These are phyloP conservation scores for Anorthoa munda DNA, from an alignment of 2,888 invertebrate genomes.

Conservation along the genomic window DNA sequence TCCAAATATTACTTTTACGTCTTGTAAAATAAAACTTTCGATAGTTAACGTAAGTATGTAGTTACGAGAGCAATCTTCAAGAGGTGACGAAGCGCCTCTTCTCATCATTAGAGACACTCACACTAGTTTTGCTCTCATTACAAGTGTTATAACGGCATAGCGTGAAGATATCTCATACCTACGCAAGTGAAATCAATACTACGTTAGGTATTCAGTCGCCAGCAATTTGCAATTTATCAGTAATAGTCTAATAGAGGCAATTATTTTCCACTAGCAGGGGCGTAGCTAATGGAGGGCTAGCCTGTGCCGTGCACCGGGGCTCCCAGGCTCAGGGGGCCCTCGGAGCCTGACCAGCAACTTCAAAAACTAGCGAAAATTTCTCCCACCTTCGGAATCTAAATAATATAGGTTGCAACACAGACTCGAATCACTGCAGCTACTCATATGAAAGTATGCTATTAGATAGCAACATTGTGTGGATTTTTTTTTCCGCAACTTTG, in stretches of 20 bases:
- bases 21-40: conserved; percentile 24
- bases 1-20: background rate
- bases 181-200: conserved; percentile 57
- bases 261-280: conserved; percentile 11
- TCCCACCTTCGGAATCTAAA: too few species aligned
- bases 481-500: too few species aligned
- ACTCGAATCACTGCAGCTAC: too few species aligned
- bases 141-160: conserved; percentile 42
- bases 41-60: conserved; percentile 6
- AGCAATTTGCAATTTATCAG: conserved; percentile 36
- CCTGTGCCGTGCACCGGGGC: too few species aligned
- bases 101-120: conserved; percentile 19
- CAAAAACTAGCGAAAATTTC: too few species aligned
- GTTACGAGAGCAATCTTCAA: conserved; percentile 16
- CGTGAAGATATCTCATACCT: conserved; percentile 55
- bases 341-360: too few species aligned
- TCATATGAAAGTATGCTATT: too few species aligned
- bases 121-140: conserved; percentile 36
- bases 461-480: too few species aligned
- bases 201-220: conserved; percentile 40
- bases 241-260: conserved; percentile 25
- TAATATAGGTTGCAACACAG: too few species aligned
- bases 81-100: conserved; percentile 29
- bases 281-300: too few species aligned
- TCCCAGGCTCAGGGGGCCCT: too few species aligned